Conservation (phyloP, 1,140 invertebrate genomes). For the Lucilia sericata region DNA sequence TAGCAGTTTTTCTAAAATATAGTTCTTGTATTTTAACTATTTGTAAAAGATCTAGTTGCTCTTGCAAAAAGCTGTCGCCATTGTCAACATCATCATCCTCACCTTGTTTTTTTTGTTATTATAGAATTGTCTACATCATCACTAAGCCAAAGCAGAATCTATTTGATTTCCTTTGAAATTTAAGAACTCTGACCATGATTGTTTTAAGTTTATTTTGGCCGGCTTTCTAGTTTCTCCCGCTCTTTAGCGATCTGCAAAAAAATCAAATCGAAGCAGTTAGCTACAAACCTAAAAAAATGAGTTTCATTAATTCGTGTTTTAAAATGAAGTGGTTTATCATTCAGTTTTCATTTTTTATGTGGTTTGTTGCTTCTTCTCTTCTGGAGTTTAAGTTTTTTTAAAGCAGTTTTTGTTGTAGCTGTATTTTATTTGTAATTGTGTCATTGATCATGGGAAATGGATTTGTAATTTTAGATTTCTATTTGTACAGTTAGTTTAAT, state of each 20-base stretch:
- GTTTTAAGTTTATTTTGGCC: not conserved
- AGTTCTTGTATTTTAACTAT: too few relatives aligned
- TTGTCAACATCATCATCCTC: not conserved
- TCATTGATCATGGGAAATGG: slow-evolving; percentile 28
- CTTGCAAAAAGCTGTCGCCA: slow-evolving; percentile 12
- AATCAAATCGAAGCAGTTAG: not conserved
- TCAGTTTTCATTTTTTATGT: not conserved
- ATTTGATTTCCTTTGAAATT: slow-evolving; percentile 5
- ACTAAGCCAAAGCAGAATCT: not conserved
- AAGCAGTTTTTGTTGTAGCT: not conserved
- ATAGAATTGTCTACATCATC: not conserved
- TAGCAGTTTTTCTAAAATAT: too few relatives aligned
- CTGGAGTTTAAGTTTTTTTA: not conserved
- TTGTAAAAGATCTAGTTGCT: not conserved
- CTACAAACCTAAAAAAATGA: not conserved
- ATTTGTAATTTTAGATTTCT: slow-evolving; percentile 20
- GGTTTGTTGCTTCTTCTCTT: not conserved
- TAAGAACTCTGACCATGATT: slow-evolving; percentile 14
- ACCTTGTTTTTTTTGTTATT: not conserved
- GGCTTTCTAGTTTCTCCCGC: not conserved
- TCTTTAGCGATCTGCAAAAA: not conserved
- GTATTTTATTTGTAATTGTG: slow-evolving; percentile 13
- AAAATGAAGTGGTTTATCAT: slow-evolving; percentile 27
- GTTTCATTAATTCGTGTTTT: slow-evolving; percentile 24
- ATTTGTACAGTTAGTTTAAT: slow-evolving; percentile 29